Conservation (phyloP, 2,113 vertebrate species). For the Siniperca knerii region DNA sequence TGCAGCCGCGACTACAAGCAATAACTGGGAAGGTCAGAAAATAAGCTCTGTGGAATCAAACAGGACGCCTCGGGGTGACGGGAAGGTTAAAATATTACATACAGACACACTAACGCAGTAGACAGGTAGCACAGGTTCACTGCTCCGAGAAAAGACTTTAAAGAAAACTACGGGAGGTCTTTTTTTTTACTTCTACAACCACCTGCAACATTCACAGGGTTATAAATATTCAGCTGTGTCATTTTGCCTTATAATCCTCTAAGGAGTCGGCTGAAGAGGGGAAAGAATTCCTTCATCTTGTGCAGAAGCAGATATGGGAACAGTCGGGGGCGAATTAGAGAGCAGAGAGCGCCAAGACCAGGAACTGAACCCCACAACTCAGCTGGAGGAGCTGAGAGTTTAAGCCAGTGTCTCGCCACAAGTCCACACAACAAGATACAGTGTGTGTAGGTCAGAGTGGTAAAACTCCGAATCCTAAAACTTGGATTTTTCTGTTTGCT, state of each 20-base stretch:
- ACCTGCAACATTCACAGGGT: slow-evolving; percentile 19
- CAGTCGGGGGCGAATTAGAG: slow-evolving; percentile 42
- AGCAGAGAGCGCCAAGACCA: slow-evolving; percentile 15
- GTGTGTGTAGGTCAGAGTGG: neutral
- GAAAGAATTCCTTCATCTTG: neutral
- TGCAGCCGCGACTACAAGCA: slow-evolving; percentile 47
- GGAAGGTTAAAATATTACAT: neutral
- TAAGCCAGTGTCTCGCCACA: slow-evolving; percentile 52
- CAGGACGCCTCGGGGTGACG: slow-evolving; percentile 11
- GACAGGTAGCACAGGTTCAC: no score
- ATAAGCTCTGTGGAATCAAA: slow-evolving; percentile 48
- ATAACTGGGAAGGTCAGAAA: slow-evolving; percentile 39
- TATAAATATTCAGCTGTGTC: slow-evolving; percentile 21
- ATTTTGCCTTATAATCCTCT: slow-evolving; percentile 41
- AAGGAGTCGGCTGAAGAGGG: neutral
- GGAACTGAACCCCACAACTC: slow-evolving; percentile 36
- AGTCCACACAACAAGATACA: neutral
- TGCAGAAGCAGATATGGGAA: slow-evolving; percentile 23
- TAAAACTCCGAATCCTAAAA: neutral
- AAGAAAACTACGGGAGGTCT: neutral
- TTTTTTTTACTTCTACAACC: neutral
- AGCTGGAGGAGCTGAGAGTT: slow-evolving; percentile 13
- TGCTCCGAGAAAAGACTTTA: neutral
- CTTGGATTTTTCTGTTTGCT: neutral
- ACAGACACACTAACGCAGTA: neutral